A percentile compares a stretch with the other conserved stretches of the same genome.
phyloP scores from a whole-genome alignment of 1,140 invertebrate species.

The Microplitis demolitor region DNA sequence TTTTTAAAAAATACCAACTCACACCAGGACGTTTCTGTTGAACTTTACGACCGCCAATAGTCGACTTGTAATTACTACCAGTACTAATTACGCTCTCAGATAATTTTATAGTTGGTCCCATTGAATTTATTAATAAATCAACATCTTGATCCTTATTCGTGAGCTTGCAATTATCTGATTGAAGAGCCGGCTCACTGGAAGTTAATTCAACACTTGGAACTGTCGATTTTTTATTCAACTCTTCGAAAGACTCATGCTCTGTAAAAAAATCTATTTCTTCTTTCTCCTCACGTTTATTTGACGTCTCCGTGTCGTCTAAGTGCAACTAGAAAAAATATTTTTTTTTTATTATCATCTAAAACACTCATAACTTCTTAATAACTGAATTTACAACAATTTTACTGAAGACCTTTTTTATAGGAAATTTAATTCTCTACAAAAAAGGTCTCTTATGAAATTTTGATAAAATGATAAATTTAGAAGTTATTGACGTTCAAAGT shows the following conservation, averaged over 20 bases:
- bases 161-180: conserved; percentile 6
- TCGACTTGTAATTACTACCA: conserved; percentile 68
- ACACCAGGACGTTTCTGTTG: conserved; percentile 70
- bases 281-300: conserved; percentile 57
- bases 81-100: conserved; percentile 43
- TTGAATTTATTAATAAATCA: conserved; percentile 29
- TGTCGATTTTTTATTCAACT: conserved; percentile 31
- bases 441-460: no score
- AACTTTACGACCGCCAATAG: conserved; percentile 73
- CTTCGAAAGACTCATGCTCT: conserved; percentile 66
- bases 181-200: background rate
- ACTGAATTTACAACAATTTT: no score
- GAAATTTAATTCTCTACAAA: no score
- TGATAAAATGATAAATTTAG: no score
- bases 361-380: background rate
- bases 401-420: no score
- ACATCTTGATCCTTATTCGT: conserved; percentile 19
- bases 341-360: background rate
- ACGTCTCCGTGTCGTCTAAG: conserved; percentile 60
- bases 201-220: conserved; percentile 1
- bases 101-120: conserved; percentile 52
- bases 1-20: conserved; percentile 41
- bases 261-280: conserved; percentile 85
- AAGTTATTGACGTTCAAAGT: no score
- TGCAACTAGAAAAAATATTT: conserved; percentile 61